Evolutionary conservation across 2,888 invertebrate species (phyloP), one percentile per base, ranked within the genome.

Genomic region (Artemia sinica): DNA sequence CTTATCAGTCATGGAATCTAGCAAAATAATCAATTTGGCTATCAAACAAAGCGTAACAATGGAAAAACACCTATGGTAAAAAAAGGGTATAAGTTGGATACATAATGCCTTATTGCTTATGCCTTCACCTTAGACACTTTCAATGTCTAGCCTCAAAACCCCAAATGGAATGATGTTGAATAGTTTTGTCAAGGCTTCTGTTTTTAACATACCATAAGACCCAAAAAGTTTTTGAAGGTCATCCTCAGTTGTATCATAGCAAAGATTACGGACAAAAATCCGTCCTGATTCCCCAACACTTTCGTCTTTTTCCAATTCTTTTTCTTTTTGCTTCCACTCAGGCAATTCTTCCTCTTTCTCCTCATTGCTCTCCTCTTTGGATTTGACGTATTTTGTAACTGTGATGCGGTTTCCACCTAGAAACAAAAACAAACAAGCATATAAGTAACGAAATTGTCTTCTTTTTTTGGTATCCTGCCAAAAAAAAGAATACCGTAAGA

Each of bases 181-280:
- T 28, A 2, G 1, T 28, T 4, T 28, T 28, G 28, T 28, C 28
- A 4, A 28, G 28, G 4, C 4, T 28, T 28, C 28, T n/a, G 13
- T 12, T 5, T 52, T 49, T 6, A 50, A 9, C 9, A 74, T 79
- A 88, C 90, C 95, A 81, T 84, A 93, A 78, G 86, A 84, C 75
- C 86, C 85, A 80, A 97, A 97, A 0, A 91, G 75, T 72, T 82
- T 80, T 73, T 87, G 86, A 52, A 98, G 76, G 75, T 95, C 91
- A 71, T 88, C 86, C 78, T 95, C 93, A 0, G 85, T 89, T 9
- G 87, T 84, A 4, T 86, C 84, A 76, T 93, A 97, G 0, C 93
- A 81, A 70, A 97, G 82, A 81, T 97, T 97, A 71, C 96, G 83
- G 1, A 95, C 82, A 81, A 92, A 97, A 74, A 97, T 87, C 73